Evolutionary conservation across 2,888 invertebrate species (phyloP).

Genomic region (Metallyticus violacea): DNA sequence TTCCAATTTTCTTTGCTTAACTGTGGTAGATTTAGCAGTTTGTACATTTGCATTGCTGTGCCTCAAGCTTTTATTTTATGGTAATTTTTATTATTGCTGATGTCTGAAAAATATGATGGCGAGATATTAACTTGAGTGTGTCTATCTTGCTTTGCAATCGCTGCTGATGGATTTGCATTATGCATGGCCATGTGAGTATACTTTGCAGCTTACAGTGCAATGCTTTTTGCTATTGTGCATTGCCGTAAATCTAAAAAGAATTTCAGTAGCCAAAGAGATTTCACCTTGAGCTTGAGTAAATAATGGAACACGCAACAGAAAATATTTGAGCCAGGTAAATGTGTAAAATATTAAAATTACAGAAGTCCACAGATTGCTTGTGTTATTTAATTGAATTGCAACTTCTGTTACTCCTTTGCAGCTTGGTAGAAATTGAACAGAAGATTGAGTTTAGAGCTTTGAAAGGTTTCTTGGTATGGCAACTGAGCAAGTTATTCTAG

Average conservation of each 20-base stretch:
- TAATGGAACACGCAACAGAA: too few relatives aligned
- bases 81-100: neutral
- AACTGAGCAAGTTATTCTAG: too few relatives aligned
- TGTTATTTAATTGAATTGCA: too few relatives aligned
- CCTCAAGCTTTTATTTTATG: neutral
- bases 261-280: neutral
- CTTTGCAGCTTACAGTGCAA: neutral
- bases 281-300: neutral
- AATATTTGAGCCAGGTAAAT: too few relatives aligned
- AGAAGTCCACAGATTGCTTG: too few relatives aligned
- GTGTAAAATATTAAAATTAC: too few relatives aligned
- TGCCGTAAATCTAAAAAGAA: neutral
- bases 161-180: conserved; percentile 32
- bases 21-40: neutral
- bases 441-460: too few relatives aligned
- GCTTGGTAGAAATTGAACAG: too few relatives aligned
- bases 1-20: neutral
- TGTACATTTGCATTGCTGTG: neutral
- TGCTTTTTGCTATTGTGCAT: neutral
- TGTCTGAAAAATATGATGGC: neutral
- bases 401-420: too few relatives aligned
- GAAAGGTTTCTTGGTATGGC: too few relatives aligned
- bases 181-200: conserved; percentile 38
- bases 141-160: conserved; percentile 32
- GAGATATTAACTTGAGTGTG: conserved; percentile 20